Base-by-base conservation (phyloP, 2,113 vertebrate genomes). In the Petroica traversi region DNA sequence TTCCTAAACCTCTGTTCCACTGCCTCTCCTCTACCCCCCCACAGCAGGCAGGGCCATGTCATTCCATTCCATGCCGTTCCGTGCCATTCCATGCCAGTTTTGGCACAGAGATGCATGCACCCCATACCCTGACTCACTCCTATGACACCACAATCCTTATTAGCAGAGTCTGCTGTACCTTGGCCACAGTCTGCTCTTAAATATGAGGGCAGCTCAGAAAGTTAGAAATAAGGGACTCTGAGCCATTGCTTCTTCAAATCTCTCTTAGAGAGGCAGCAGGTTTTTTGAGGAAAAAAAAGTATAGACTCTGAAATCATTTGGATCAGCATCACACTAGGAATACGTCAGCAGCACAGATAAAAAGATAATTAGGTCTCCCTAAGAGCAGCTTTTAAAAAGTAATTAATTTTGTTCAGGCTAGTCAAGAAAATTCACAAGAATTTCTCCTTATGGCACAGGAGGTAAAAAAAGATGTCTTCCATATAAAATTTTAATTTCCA, bases 401-500 rank as follows among this genome's bases (percentile, higher is more conserved):
- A 91, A 95, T 87, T 80, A 76, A 76, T 92, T 91, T 89, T 62
- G 57, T 78, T 84, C 79, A 63, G 52, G 28, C 45, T 33, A 85
- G 40, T 64, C n/a, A 66, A 79, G 51, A 87, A 89, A 83, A 93
- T 66, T 61, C 71, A 74, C 1, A 0, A 74, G 41, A 85, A 75
- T 75, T 57, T 91, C 67, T 89, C 45, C 31, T 75, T 68, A 57
- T 5, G 6, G 41, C n/a, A 78, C 14, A 68, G 46, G 49, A 93
- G 54, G 14, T 64, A 72, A 89, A 78, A 92, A 89, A 89, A 87
- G 69, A 61, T 2, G 9, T 45, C 31, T 89, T 18, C 36, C 36
- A 92, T 71, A 89, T 52, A 87, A 86, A 83, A 77, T 67, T 61
- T 80, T 76, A 81, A 59, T 74, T 62, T 87, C 54, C 43, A 92